These are phyloP conservation scores for Kryphioiulus occultus DNA, from an alignment of 2,888 invertebrate species.

Conservation along the genomic window DNA sequence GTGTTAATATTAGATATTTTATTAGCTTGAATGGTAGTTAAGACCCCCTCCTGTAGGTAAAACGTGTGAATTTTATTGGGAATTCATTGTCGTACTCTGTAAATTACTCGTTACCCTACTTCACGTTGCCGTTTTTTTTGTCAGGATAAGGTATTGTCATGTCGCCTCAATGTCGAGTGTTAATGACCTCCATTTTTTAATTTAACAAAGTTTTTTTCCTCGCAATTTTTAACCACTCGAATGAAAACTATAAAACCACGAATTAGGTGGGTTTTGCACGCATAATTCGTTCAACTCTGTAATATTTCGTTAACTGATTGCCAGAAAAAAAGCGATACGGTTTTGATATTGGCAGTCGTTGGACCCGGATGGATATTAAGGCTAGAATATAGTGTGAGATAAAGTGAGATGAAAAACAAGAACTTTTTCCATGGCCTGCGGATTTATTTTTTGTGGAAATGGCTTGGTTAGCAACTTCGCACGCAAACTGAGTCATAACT, in stretches of 20 bases:
- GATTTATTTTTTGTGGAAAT: neutral
- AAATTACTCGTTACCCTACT: neutral
- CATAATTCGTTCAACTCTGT: neutral
- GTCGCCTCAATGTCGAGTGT: neutral
- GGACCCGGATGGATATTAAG: conserved; percentile 3
- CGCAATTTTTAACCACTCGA: neutral
- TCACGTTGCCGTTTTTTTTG: neutral
- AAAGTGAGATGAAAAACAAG: conserved; percentile 17
- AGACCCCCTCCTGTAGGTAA: too few relatives aligned
- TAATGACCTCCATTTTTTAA: conserved; percentile 1
- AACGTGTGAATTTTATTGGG: too few relatives aligned
- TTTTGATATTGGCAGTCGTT: neutral
- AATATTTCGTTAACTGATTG: neutral
- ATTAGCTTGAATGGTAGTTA: too few relatives aligned
- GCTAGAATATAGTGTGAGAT: neutral
- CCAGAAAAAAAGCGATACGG: neutral
- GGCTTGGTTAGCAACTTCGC: neutral
- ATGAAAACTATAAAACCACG: neutral
- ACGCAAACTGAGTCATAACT: neutral
- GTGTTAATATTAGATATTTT: too few relatives aligned
- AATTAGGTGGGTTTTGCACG: neutral
- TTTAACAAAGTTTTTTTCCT: neutral
- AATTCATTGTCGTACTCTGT: too few relatives aligned
- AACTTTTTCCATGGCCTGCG: conserved; percentile 25
- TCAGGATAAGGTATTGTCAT: neutral